Conservation (phyloP, 2,113 vertebrate genomes). For the Rhodinocichla rosea region DNA sequence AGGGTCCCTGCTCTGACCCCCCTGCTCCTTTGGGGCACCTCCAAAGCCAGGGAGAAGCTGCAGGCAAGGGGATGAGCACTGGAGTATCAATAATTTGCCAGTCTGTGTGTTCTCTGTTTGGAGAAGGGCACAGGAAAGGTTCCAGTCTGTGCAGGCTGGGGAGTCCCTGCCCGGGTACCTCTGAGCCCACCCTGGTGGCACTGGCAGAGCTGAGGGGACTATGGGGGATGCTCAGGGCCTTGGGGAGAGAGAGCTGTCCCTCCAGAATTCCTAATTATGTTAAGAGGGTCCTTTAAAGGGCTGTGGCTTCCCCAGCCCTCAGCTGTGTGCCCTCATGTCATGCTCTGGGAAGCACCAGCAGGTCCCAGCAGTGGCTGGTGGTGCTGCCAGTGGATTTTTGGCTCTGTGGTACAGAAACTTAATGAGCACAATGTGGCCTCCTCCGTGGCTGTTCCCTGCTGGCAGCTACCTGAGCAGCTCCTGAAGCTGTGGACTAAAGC, state of each 20-base stretch:
- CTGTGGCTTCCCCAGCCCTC: not conserved
- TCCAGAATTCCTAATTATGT: not conserved
- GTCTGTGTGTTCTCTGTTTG: not conserved
- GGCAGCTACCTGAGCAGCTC: not conserved
- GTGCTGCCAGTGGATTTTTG: not conserved
- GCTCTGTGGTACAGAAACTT: not conserved
- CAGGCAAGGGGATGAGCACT: not conserved
- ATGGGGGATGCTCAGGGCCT: not conserved
- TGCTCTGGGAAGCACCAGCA: not conserved
- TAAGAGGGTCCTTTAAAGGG: not conserved
- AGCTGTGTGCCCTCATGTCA: not conserved
- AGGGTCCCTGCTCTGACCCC: not conserved
- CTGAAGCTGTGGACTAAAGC: not conserved
- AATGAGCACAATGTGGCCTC: not conserved
- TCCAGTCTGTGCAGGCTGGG: rapidly evolving
- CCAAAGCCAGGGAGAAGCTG: not conserved
- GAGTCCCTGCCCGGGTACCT: not conserved
- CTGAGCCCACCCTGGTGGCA: not conserved
- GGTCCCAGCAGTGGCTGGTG: not conserved
- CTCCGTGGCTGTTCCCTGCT: not conserved
- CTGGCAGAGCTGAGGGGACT: not conserved
- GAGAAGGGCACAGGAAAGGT: not conserved
- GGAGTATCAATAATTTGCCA: not conserved
- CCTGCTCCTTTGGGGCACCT: not conserved
- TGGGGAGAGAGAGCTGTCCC: not conserved